These are phyloP conservation scores for Drosophila subobscura DNA, from an alignment of 1,140 invertebrate species.

Conservation along the genomic window DNA sequence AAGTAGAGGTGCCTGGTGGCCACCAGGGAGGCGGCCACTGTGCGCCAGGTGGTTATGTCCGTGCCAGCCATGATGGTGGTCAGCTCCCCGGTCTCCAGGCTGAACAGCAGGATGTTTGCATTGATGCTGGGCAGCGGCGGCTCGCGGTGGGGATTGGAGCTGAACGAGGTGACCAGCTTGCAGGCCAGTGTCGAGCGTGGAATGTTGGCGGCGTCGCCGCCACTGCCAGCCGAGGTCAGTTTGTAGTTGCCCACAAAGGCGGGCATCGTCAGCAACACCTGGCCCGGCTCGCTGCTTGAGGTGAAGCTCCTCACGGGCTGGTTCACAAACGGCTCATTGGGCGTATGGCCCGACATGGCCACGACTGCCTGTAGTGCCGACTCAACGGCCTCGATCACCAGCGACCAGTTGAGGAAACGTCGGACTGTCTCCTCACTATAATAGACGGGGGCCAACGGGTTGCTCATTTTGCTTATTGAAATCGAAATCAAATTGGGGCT, in stretches of 20 bases:
- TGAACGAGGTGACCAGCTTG: constrained; percentile 84
- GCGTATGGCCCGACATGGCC: not conserved
- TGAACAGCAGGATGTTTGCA: constrained; percentile 84
- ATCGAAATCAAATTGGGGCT: no score
- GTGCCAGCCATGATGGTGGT: constrained; percentile 83
- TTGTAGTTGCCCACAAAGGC: constrained; percentile 83
- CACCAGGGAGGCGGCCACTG: constrained; percentile 86
- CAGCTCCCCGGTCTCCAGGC: constrained; percentile 83
- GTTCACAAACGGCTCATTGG: constrained; percentile 9
- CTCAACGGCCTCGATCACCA: constrained; percentile 71
- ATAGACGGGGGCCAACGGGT: constrained; percentile 17
- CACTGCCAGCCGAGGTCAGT: not conserved
- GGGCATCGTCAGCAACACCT: constrained; percentile 84
- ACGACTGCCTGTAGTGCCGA: constrained; percentile 53
- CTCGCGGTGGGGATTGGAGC: constrained; percentile 67
- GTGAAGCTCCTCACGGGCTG: constrained; percentile 55
- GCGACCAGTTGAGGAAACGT: constrained; percentile 53
- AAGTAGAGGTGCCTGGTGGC: constrained; percentile 85
- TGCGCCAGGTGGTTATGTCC: constrained; percentile 86
- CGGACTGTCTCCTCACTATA: constrained; percentile 52
- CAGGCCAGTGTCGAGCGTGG: constrained; percentile 83
- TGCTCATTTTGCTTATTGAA: constrained; percentile 14
- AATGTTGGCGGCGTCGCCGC: constrained; percentile 1
- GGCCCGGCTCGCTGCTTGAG: constrained; percentile 4
- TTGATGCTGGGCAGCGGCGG: constrained; percentile 82